phyloP scores from a whole-genome alignment of 2,888 invertebrate genomes.

The Euclidia mi region DNA sequence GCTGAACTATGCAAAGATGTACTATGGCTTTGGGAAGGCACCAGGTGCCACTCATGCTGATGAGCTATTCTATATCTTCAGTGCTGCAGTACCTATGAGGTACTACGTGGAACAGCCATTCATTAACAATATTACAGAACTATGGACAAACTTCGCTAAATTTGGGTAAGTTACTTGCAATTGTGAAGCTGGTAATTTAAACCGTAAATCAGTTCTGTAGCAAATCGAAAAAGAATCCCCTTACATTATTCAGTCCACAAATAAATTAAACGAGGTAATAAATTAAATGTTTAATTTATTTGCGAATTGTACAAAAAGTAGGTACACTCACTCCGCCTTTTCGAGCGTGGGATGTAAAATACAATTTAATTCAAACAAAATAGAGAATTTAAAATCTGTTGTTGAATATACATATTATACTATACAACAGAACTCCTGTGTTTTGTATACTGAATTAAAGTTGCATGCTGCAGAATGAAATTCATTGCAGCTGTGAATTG shows the following conservation, averaged over 20 bases:
- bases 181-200: neutral
- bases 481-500: constrained; percentile 28
- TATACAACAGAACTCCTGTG: constrained; percentile 1
- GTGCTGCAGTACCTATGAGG: constrained; percentile 58
- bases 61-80: constrained; percentile 85
- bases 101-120: constrained; percentile 64
- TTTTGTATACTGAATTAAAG: constrained; percentile 13
- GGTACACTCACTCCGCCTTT: neutral
- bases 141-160: constrained; percentile 86
- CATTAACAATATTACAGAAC: constrained; percentile 69
- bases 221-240: neutral
- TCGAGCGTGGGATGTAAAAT: neutral
- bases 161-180: constrained; percentile 68
- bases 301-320: constrained; percentile 4
- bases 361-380: constrained; percentile 26
- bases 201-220: neutral
- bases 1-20: constrained; percentile 76
- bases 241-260: constrained; percentile 6
- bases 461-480: constrained; percentile 37
- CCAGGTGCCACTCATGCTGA: constrained; percentile 84
- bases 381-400: constrained; percentile 6
- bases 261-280: constrained; percentile 8
- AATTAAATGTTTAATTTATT: constrained; percentile 12
- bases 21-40: constrained; percentile 64
- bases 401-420: constrained; percentile 1